Evolutionary conservation across 2,888 invertebrate genomes (phyloP).

Genomic region (Trissolcus japonicus): DNA sequence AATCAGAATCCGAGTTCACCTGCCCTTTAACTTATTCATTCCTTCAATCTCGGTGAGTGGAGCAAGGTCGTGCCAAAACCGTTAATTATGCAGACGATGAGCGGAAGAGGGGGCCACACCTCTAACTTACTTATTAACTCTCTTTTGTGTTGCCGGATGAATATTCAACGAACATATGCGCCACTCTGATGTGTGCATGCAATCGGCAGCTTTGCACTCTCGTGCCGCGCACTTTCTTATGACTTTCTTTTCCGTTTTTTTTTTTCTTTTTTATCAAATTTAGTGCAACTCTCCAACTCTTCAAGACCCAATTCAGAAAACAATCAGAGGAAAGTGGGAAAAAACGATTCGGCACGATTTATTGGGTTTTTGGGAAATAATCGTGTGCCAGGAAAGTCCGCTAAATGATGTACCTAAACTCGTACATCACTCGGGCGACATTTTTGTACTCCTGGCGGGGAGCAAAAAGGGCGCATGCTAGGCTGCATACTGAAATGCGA

Average conservation of each 20-base stretch:
- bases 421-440: constrained; percentile 50
- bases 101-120: constrained; percentile 45
- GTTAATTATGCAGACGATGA: constrained; percentile 70
- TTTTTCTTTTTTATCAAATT: no score
- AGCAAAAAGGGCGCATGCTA: constrained; percentile 41
- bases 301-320: background rate
- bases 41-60: constrained; percentile 74
- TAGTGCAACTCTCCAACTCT: no score
- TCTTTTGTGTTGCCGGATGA: constrained; percentile 41
- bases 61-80: constrained; percentile 72
- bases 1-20: constrained; percentile 44
- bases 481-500: constrained; percentile 47
- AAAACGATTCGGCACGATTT: background rate
- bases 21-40: constrained; percentile 68
- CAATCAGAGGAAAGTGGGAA: background rate
- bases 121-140: constrained; percentile 62
- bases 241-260: background rate
- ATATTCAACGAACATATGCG: constrained; percentile 31
- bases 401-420: constrained; percentile 38
- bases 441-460: constrained; percentile 25
- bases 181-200: constrained; percentile 5
- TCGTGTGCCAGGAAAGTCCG: background rate
- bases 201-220: constrained; percentile 4
- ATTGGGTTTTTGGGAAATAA: constrained; percentile 5
- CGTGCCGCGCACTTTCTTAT: background rate